Conservation (phyloP, 2,113 vertebrate genomes). For the Daphoenositta chrysoptera region DNA sequence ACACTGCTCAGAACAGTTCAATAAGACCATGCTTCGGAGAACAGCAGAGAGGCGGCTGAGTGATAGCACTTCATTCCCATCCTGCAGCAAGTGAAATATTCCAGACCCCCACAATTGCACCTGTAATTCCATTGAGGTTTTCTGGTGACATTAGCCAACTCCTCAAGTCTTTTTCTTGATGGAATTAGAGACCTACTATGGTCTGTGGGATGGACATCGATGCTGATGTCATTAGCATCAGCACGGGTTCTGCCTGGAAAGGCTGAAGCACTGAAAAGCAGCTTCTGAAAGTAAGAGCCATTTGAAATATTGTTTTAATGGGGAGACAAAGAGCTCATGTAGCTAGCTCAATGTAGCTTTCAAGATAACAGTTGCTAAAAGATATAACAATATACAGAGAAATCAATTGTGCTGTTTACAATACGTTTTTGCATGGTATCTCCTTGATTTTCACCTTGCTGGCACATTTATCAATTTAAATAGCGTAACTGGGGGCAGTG, state of each 20-base stretch:
- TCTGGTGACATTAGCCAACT: slow-evolving; percentile 55
- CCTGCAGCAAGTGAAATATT: background rate
- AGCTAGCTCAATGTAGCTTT: background rate
- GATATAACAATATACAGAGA: background rate
- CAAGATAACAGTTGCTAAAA: background rate
- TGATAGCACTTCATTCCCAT: background rate
- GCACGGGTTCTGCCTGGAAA: background rate
- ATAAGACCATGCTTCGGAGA: background rate
- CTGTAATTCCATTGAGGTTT: slow-evolving; percentile 37
- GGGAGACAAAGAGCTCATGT: background rate
- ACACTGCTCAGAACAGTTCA: background rate
- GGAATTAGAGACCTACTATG: slow-evolving; percentile 60
- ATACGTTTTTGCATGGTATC: background rate
- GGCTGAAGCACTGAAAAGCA: slow-evolving; percentile 6
- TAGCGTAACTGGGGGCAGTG: background rate
- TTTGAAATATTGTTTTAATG: background rate
- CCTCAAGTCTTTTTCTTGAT: slow-evolving; percentile 23
- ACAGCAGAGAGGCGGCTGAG: background rate
- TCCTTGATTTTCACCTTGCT: background rate
- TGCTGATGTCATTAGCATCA: slow-evolving; percentile 55
- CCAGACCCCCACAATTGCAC: background rate
- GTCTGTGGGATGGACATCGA: slow-evolving; percentile 31
- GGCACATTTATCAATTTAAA: background rate
- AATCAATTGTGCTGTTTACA: background rate
- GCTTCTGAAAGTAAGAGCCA: slow-evolving; percentile 35